phyloP scores from a whole-genome alignment of 2,113 vertebrate species.

The Tragelaphus scriptus region DNA sequence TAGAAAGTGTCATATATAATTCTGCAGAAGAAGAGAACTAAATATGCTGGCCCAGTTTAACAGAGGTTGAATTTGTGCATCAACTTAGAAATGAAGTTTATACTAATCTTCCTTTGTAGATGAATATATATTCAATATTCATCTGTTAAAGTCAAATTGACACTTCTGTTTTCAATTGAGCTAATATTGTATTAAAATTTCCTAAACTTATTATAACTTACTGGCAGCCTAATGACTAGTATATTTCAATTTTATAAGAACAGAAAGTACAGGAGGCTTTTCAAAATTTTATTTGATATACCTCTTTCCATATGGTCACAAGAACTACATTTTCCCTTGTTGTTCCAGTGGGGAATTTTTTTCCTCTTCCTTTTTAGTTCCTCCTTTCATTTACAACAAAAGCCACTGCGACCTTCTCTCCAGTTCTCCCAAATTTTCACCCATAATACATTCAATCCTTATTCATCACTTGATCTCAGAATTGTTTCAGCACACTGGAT shows the following conservation, averaged over 20 bases:
- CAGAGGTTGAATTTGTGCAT: background rate
- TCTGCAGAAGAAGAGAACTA: background rate
- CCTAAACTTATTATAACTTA: conserved; percentile 48
- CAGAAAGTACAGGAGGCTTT: background rate
- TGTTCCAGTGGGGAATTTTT: background rate
- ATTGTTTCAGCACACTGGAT: background rate
- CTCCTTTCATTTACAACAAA: background rate
- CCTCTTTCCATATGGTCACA: background rate
- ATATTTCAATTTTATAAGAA: conserved; percentile 40
- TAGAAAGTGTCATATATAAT: background rate
- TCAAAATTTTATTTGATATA: conserved; percentile 29
- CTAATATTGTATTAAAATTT: conserved; percentile 44
- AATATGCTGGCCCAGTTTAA: background rate
- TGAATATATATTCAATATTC: background rate
- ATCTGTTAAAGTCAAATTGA: conserved; percentile 46
- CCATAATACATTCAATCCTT: background rate
- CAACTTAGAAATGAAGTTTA: background rate
- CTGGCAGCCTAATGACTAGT: background rate
- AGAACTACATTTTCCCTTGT: background rate
- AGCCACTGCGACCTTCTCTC: background rate
- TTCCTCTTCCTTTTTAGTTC: background rate
- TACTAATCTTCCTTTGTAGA: background rate
- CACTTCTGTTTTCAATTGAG: conserved; percentile 41
- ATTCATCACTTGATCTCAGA: background rate
- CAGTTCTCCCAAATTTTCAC: background rate